Conservation (phyloP, 2,113 vertebrate species). For the Eidolon helvum region DNA sequence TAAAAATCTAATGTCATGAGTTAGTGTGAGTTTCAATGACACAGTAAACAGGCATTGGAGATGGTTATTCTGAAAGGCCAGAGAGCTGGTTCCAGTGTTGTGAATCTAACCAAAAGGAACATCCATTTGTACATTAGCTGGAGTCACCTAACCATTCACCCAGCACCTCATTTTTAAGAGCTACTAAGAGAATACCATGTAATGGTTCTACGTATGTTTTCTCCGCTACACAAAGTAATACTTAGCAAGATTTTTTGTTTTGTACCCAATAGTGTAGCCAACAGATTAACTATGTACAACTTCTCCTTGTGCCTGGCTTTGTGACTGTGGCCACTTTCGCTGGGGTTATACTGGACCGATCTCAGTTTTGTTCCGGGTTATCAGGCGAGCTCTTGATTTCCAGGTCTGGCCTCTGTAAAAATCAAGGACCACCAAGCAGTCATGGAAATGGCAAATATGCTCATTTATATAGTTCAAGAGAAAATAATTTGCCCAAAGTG, state of each 20-base stretch:
- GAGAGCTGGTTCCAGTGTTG: background rate
- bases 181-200: background rate
- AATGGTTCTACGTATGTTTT: background rate
- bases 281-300: background rate
- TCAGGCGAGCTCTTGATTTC: background rate
- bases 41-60: background rate
- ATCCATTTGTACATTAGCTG: background rate
- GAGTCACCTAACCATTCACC: background rate
- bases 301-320: background rate
- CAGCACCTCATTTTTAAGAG: background rate
- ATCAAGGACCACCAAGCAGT: background rate
- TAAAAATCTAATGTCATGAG: background rate
- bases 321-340: rapidly evolving
- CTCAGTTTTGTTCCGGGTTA: background rate
- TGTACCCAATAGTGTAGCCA: background rate
- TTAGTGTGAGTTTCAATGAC: background rate
- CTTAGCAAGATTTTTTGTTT: background rate
- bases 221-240: background rate
- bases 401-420: background rate
- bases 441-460: background rate
- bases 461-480: background rate
- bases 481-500: background rate
- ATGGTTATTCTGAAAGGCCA: background rate
- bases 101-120: background rate
- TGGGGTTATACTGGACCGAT: background rate